phyloP scores from a whole-genome alignment of 1,140 invertebrate genomes.

The Zaprionus inermis region DNA sequence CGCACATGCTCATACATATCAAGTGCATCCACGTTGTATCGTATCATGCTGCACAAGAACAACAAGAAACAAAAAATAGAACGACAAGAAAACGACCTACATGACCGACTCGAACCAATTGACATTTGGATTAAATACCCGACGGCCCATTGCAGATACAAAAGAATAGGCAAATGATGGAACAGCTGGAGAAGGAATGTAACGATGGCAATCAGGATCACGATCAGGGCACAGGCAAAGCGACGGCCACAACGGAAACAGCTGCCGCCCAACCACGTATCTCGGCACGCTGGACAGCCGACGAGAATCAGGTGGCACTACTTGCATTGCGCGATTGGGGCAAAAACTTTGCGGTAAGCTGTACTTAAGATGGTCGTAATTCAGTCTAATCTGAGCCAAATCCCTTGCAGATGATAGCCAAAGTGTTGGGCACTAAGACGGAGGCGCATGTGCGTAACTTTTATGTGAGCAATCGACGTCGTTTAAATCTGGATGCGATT shows the following conservation, averaged over 20 bases:
- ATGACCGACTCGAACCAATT: slow-evolving; percentile 23
- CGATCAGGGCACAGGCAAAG: slow-evolving; percentile 84
- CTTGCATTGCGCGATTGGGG: slow-evolving; percentile 97
- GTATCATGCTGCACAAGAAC: slow-evolving; percentile 22
- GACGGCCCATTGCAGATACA: slow-evolving; percentile 90
- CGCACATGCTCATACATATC: not conserved
- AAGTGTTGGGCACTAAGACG: slow-evolving; percentile 97
- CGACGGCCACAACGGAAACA: slow-evolving; percentile 85
- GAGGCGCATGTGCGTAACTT: slow-evolving; percentile 96
- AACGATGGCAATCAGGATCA: slow-evolving; percentile 36
- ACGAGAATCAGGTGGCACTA: slow-evolving; percentile 95
- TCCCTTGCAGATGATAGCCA: slow-evolving; percentile 90
- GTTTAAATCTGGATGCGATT: slow-evolving; percentile 95
- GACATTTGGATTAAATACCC: slow-evolving; percentile 64
- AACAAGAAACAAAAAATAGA: not conserved
- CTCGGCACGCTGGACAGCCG: slow-evolving; percentile 96
- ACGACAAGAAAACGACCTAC: not conserved
- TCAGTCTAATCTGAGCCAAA: not conserved
- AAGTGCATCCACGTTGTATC: not conserved
- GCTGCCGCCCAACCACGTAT: slow-evolving; percentile 87
- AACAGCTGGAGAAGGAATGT: slow-evolving; percentile 89
- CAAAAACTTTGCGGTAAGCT: slow-evolving; percentile 92
- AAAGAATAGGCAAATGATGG: slow-evolving; percentile 96
- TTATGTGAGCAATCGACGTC: slow-evolving; percentile 94
- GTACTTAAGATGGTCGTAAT: not conserved